phyloP scores from a whole-genome alignment of 30 jellyfish, hydroid and myxozoan species.

The Hydractinia echinata region DNA sequence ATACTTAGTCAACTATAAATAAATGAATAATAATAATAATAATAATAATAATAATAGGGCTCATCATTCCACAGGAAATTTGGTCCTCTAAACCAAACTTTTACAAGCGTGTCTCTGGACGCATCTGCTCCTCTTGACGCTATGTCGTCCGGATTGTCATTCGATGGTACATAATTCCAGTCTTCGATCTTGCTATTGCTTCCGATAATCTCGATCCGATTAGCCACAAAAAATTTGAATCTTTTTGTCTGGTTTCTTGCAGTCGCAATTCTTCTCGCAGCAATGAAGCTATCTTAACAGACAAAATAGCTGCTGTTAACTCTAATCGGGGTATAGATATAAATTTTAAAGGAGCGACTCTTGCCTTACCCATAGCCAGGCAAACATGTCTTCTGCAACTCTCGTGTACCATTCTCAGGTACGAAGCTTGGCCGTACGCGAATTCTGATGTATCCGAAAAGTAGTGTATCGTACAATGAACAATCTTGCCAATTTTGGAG shows the following conservation, averaged over 20 bases:
- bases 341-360: slow-evolving; percentile 23
- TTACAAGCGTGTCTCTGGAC: too few species aligned
- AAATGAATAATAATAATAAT: too few species aligned
- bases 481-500: slow-evolving; percentile 18
- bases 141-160: slow-evolving; percentile 36
- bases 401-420: background rate
- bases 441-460: slow-evolving; percentile 37
- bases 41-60: too few species aligned
- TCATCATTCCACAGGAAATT: too few species aligned
- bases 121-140: too few species aligned
- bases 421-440: slow-evolving; percentile 14
- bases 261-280: background rate
- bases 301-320: slow-evolving; percentile 21
- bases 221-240: slow-evolving; percentile 34
- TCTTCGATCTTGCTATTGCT: slow-evolving; percentile 18
- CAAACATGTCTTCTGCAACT: background rate
- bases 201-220: slow-evolving; percentile 28
- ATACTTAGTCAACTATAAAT: too few species aligned
- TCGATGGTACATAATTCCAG: slow-evolving; percentile 18
- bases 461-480: background rate
- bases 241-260: slow-evolving; percentile 19
- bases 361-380: slow-evolving; percentile 15
- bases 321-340: slow-evolving; percentile 25
- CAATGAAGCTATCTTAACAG: slow-evolving; percentile 13
- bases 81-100: too few species aligned